Evolutionary conservation across 2,113 vertebrate species (phyloP).

Genomic region (Cephalopterus ornatus): DNA sequence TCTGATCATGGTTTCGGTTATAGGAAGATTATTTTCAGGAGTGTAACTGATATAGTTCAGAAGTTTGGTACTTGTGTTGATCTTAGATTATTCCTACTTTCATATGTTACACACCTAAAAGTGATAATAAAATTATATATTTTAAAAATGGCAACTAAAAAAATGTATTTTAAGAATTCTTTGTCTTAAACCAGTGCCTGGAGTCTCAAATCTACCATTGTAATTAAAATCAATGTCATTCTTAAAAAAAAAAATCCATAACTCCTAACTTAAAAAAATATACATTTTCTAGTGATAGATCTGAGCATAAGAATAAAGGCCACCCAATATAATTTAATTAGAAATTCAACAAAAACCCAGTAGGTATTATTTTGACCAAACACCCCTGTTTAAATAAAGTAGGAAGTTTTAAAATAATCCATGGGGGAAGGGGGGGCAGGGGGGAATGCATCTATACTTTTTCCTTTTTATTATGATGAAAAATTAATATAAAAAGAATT

Average conservation of each 20-base stretch:
- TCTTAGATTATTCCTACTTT: neutral
- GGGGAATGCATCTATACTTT: fast-evolving
- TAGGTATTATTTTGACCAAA: neutral
- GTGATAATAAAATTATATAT: neutral
- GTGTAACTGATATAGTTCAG: neutral
- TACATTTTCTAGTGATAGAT: neutral
- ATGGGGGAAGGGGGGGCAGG: too few species aligned
- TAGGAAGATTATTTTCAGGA: neutral
- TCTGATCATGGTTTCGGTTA: neutral
- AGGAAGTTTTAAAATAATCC: neutral
- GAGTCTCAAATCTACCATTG: neutral
- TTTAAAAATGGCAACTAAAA: neutral
- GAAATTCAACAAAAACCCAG: neutral
- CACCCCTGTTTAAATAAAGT: neutral
- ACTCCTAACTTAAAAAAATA: neutral
- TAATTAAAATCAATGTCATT: neutral
- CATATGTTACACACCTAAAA: neutral
- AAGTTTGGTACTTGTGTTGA: neutral
- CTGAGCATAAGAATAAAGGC: neutral
- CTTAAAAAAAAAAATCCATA: neutral
- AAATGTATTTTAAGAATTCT: neutral
- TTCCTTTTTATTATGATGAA: neutral
- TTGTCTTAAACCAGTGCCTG: neutral
- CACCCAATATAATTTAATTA: neutral
- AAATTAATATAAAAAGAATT: neutral